Conservation (phyloP, 2,888 invertebrate genomes). For the Embidobia sp. region DNA sequence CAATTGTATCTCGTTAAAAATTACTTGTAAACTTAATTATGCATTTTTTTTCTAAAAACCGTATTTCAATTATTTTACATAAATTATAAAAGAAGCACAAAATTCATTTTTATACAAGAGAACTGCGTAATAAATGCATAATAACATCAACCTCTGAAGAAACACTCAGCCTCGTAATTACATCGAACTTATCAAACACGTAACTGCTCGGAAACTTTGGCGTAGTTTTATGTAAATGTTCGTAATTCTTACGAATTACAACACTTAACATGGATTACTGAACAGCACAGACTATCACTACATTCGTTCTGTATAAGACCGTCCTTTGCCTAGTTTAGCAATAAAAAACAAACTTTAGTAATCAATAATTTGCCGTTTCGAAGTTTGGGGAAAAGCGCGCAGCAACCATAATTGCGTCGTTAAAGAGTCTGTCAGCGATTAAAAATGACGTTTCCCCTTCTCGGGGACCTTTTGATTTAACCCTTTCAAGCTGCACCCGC, state of each 20-base stretch:
- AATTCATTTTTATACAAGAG: background rate
- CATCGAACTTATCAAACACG: slow-evolving; percentile 24
- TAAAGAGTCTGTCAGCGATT: slow-evolving; percentile 47
- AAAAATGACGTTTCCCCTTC: slow-evolving; percentile 45
- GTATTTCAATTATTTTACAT: slow-evolving; percentile 38
- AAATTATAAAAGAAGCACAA: background rate
- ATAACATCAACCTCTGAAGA: slow-evolving; percentile 10
- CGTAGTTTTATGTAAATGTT: slow-evolving; percentile 33
- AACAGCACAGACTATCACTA: slow-evolving; percentile 6
- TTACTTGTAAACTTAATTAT: too few species aligned
- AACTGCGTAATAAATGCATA: slow-evolving; percentile 11
- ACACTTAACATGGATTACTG: slow-evolving; percentile 19
- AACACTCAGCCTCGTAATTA: slow-evolving; percentile 22
- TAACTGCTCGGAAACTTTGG: slow-evolving; percentile 7
- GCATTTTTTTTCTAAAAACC: too few species aligned
- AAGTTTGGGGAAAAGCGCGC: background rate
- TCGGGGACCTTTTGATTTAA: slow-evolving; percentile 41
- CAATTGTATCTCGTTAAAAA: too few species aligned
- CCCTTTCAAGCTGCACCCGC: slow-evolving; percentile 33
- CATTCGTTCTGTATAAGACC: background rate
- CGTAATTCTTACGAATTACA: slow-evolving; percentile 46
- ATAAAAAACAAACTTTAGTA: slow-evolving; percentile 40
- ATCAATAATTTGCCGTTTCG: slow-evolving; percentile 38
- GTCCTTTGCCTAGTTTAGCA: slow-evolving; percentile 9
- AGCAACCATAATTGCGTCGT: slow-evolving; percentile 42